Conservation (phyloP, 2,113 vertebrate species). For the Oryzias curvinotus region DNA sequence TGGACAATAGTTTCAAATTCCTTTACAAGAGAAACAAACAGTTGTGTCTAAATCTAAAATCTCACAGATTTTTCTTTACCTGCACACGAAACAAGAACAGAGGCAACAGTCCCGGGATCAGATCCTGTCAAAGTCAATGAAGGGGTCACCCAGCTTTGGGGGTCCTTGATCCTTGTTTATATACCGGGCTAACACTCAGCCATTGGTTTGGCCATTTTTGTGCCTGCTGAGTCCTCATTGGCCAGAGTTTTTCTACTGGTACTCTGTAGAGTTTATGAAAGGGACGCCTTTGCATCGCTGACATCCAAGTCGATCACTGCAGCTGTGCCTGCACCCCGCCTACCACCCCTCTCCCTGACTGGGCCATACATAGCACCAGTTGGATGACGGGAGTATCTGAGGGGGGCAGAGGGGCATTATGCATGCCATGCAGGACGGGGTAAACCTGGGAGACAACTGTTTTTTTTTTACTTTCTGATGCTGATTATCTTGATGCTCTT, state of each 20-base stretch:
- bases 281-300: constrained; percentile 67
- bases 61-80: constrained; percentile 67
- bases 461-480: neutral
- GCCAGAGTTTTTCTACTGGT: constrained; percentile 50
- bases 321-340: constrained; percentile 57
- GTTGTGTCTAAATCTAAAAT: constrained; percentile 14
- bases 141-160: constrained; percentile 77
- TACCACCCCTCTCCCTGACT: constrained; percentile 14
- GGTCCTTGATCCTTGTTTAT: constrained; percentile 64
- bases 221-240: constrained; percentile 71
- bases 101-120: constrained; percentile 83
- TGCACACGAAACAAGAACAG: constrained; percentile 76
- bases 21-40: neutral
- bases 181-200: constrained; percentile 57
- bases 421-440: constrained; percentile 31
- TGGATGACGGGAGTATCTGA: constrained; percentile 21
- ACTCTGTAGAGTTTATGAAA: constrained; percentile 70
- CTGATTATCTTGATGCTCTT: too few species aligned
- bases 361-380: constrained; percentile 70
- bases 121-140: constrained; percentile 80
- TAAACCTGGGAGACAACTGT: constrained; percentile 38
- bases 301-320: constrained; percentile 61
- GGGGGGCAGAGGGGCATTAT: constrained; percentile 8
- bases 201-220: constrained; percentile 75
- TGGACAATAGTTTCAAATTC: too few species aligned